Evolutionary conservation across 1,140 invertebrate species (phyloP), one percentile per base, ranked within the genome.

Genomic region (Neotoxoptera formosana): DNA sequence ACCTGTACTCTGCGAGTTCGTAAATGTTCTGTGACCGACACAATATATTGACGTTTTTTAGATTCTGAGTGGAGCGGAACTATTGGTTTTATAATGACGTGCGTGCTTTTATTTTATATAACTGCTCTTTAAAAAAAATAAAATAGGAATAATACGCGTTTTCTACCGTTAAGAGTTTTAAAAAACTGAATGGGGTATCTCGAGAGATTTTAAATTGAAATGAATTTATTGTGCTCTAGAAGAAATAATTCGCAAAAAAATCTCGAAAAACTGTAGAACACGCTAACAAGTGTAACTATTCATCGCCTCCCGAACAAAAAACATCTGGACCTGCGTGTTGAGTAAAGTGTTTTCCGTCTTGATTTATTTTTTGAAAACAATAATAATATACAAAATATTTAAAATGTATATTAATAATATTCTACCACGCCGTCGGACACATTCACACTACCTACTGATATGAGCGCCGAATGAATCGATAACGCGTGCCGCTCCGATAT

Each of bases 11-110:
- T 76, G 6, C 6, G 14, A 76, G 14, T 14, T n/a, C n/a, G n/a
- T 76, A n/a, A 76, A 76, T 76, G 60, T 76, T 34, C n/a, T n/a
- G n/a, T 76, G n/a, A 76, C 60, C n/a, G 60, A 76, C n/a, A 76
- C 11, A n/a, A n/a, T n/a, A n/a, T 76, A 76, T 76, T 30, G 30
- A 76, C 14, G 1, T n/a, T 76, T 76, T n/a, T 23, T n/a, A 53
- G 14, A 76, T 76, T n/a, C 60, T 76, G 60, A 76, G 60, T 76
- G n/a, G n/a, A 76, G 30, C 14, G n/a, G 14, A 76, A 76, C 14
- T 76, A n/a, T 76, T 76, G 30, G 60, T 76, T 76, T 76, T 76
- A n/a, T 76, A 76, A 76, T 76, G 60, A 17, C 9, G n/a, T 76
- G 60, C n/a, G 30, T 7, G 60, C 60, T 17, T 76, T n/a, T 76